Conservation (phyloP, 1,140 invertebrate species). For the silkworm (Bombyx mori) region DNA sequence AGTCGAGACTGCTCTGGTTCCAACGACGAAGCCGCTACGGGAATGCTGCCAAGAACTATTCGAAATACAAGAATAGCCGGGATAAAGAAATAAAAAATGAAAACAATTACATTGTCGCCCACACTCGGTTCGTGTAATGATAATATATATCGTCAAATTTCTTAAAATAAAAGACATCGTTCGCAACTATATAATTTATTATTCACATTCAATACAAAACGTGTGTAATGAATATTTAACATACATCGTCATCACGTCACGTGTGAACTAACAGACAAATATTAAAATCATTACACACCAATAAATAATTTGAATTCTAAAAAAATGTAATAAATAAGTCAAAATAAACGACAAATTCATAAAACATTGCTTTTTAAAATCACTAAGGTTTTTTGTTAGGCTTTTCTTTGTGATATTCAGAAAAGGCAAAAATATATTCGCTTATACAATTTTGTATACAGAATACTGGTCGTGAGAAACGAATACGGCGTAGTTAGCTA, state of each 20-base stretch:
- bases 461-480: constrained; percentile 13
- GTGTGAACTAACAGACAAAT: constrained; percentile 38
- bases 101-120: too few species aligned
- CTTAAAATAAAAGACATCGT: constrained; percentile 25
- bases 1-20: too few species aligned
- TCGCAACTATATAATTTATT: constrained; percentile 64
- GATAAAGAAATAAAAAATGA: too few species aligned
- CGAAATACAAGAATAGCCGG: too few species aligned
- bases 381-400: too few species aligned
- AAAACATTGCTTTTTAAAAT: constrained; percentile 7
- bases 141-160: too few species aligned
- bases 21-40: too few species aligned
- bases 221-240: constrained; percentile 61
- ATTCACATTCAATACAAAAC: constrained; percentile 71
- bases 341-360: constrained; percentile 24
- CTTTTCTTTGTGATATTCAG: too few species aligned
- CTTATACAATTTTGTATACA: constrained; percentile 15
- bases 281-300: constrained; percentile 64
- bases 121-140: too few species aligned
- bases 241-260: constrained; percentile 36
- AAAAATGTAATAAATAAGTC: constrained; percentile 55
- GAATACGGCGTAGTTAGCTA: constrained; percentile 9
- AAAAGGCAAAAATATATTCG: neutral
- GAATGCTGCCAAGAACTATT: too few species aligned
- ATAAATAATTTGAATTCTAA: constrained; percentile 63